A percentile compares a stretch with the other conserved stretches of the same genome.
Conservation (phyloP, 2,113 vertebrate genomes). For the Apeltes quadracus region DNA sequence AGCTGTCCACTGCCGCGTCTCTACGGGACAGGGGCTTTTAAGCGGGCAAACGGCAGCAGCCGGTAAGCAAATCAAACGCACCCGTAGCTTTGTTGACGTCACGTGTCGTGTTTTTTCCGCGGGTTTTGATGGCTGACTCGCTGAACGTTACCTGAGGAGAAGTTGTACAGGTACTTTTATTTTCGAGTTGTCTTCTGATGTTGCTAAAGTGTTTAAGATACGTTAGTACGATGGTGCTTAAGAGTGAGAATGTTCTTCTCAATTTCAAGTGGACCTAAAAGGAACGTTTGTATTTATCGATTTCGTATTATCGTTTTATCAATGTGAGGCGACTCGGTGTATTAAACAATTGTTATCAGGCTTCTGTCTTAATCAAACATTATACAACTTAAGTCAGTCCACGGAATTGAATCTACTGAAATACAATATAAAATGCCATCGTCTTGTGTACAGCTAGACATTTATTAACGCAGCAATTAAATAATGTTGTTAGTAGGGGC, state of each 20-base stretch:
- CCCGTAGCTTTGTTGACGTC: background rate
- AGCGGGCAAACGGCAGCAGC: background rate
- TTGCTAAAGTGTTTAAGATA: too few species aligned
- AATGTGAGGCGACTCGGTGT: background rate
- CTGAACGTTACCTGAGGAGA: background rate
- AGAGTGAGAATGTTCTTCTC: background rate
- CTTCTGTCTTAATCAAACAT: background rate
- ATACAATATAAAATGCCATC: background rate
- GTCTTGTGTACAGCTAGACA: too few species aligned
- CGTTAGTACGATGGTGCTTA: background rate
- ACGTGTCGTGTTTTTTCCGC: conserved; percentile 24
- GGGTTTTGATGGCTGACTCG: background rate
- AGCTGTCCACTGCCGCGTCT: background rate
- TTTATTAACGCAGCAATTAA: background rate
- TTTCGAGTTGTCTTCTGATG: too few species aligned
- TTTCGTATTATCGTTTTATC: background rate
- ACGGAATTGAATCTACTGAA: background rate
- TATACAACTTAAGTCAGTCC: too few species aligned
- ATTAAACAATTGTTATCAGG: background rate
- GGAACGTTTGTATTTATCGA: background rate
- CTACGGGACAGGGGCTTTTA: background rate
- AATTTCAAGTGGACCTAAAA: background rate
- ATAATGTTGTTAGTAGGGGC: background rate
- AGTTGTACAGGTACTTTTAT: background rate
- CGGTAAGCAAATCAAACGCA: conserved; percentile 7